phyloP scores from a whole-genome alignment of 2,888 invertebrate genomes.

The Abrostola triplasia region DNA sequence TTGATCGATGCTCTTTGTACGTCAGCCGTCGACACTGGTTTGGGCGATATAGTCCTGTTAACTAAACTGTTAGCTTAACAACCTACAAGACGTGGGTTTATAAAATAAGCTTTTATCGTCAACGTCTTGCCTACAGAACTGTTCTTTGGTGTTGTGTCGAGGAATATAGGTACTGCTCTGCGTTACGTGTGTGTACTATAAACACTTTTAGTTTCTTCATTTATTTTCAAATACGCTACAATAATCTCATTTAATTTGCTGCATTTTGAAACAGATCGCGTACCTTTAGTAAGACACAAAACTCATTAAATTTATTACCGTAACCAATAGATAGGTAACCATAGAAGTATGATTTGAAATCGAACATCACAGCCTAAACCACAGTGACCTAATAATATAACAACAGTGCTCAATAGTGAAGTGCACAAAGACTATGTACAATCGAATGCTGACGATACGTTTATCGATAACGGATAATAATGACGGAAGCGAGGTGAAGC shows the following conservation, averaged over 20 bases:
- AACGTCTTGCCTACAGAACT: conserved; percentile 37
- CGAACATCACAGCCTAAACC: conserved; percentile 23
- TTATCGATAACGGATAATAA: conserved; percentile 58
- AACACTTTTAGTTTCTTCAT: not conserved
- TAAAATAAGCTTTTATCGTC: conserved; percentile 30
- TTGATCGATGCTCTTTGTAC: conserved; percentile 69
- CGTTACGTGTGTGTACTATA: not conserved
- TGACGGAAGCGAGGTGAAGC: conserved; percentile 63
- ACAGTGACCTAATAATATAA: conserved; percentile 47
- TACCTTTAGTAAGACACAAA: not conserved
- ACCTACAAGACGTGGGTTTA: conserved; percentile 19
- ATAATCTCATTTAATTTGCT: conserved; percentile 35
- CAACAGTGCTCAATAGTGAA: conserved; percentile 70
- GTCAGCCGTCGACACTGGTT: conserved; percentile 65
- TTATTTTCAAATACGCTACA: not conserved
- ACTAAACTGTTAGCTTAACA: conserved; percentile 37
- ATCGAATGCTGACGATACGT: conserved; percentile 58
- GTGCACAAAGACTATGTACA: conserved; percentile 70
- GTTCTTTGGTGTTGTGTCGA: conserved; percentile 12
- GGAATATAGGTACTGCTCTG: conserved; percentile 2
- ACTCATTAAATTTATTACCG: too few species aligned
- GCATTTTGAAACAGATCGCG: conserved; percentile 16
- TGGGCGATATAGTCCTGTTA: conserved; percentile 55
- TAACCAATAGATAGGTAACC: conserved; percentile 4
- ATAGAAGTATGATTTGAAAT: conserved; percentile 25